Evolutionary conservation across 2,888 invertebrate genomes (phyloP).

Genomic region (Carterocephalus palaemon): DNA sequence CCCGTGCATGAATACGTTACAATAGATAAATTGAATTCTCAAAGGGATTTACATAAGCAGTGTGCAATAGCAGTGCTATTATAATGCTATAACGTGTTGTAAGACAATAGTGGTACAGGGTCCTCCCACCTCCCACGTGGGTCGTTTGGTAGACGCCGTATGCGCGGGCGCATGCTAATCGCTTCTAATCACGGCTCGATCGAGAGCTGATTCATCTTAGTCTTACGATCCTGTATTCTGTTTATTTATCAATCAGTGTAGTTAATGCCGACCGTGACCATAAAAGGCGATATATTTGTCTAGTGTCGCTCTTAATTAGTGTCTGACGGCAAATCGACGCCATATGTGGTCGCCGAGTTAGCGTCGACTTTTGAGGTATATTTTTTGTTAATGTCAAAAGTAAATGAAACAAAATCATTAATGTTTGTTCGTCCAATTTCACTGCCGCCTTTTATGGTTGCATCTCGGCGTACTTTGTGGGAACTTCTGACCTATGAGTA

Average conservation of each 20-base stretch:
- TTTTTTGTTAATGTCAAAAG: conserved; percentile 65
- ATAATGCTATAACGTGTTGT: conserved; percentile 70
- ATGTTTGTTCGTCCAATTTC: conserved; percentile 64
- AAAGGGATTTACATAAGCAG: conserved; percentile 73
- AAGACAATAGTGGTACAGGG: conserved; percentile 66
- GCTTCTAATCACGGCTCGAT: conserved; percentile 72
- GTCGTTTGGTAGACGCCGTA: conserved; percentile 45
- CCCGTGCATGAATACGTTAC: conserved; percentile 59
- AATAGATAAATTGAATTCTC: conserved; percentile 74
- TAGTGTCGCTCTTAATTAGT: conserved; percentile 73
- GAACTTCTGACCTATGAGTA: no score
- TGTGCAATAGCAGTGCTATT: conserved; percentile 70
- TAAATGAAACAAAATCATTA: conserved; percentile 71
- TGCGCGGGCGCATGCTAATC: conserved; percentile 69
- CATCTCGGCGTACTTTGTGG: conserved; percentile 4
- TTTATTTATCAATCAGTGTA: conserved; percentile 74
- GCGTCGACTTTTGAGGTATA: conserved; percentile 61
- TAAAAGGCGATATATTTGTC: conserved; percentile 76
- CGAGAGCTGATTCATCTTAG: conserved; percentile 72
- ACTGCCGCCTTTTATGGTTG: conserved; percentile 52
- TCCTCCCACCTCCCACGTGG: conserved; percentile 73
- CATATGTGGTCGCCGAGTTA: conserved; percentile 69
- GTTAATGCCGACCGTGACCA: conserved; percentile 63
- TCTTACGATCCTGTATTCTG: conserved; percentile 61
- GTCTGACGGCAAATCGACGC: conserved; percentile 66